Percentiles rank a stretch among this genome's conserved stretches.
phyloP scores from a whole-genome alignment of 1,140 invertebrate species.

The Liolophura sinensis region DNA sequence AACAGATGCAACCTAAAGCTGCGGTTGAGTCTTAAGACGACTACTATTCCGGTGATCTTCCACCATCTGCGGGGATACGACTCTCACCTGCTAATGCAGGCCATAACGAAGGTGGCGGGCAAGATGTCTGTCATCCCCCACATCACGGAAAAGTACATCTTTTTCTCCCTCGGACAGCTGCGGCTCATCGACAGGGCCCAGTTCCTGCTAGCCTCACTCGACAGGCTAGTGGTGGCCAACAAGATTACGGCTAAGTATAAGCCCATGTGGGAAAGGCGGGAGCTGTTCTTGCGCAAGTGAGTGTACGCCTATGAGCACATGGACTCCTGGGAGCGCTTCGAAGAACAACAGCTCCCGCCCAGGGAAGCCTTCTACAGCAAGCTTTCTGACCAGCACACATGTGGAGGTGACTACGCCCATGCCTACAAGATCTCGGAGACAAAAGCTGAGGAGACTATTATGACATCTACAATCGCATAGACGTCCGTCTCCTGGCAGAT shows the following conservation, averaged over 20 bases:
- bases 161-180: conserved; percentile 14
- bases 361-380: conserved; percentile 39
- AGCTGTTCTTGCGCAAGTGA: no score
- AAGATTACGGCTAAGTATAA: no score
- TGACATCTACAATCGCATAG: conserved; percentile 50
- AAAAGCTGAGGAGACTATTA: conserved; percentile 53
- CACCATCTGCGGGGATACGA: conserved; percentile 57
- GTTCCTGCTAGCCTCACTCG: conserved; percentile 9
- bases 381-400: conserved; percentile 19
- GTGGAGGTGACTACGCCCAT: conserved; percentile 32
- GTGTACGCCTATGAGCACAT: no score
- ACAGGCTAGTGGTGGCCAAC: conserved; percentile 10
- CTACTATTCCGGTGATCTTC: conserved; percentile 54
- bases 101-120: conserved; percentile 32
- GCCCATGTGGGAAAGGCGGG: no score
- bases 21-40: no score
- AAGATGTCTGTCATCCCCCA: conserved; percentile 48
- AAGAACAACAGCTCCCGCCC: conserved; percentile 17
- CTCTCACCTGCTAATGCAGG: conserved; percentile 49
- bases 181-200: conserved; percentile 16
- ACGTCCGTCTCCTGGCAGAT: conserved; percentile 44
- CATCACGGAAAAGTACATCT: conserved; percentile 51
- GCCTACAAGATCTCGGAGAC: conserved; percentile 39
- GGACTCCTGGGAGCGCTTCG: not conserved
- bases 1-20: no score